Percentiles rank a stretch among this genome's conserved stretches.
phyloP scores from a whole-genome alignment of 1,140 invertebrate species.

The Colletes gigas region DNA sequence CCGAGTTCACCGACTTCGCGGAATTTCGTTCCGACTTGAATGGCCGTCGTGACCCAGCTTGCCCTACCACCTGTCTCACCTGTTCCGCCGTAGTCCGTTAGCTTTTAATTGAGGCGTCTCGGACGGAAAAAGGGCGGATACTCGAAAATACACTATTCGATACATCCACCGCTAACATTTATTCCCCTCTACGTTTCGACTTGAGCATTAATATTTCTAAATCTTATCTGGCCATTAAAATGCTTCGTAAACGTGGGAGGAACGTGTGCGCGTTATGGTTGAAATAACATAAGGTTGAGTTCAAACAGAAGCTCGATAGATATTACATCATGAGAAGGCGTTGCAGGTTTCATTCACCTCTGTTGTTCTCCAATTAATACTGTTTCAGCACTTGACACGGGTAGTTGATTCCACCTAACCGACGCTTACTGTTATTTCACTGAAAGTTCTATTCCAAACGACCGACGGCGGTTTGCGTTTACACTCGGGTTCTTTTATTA shows the following conservation, averaged over 20 bases:
- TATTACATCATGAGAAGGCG: not conserved
- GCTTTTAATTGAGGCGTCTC: not conserved
- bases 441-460: not conserved
- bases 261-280: not conserved
- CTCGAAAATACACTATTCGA: no score
- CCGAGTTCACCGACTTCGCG: slow-evolving; percentile 50
- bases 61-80: slow-evolving; percentile 52
- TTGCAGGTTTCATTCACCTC: not conserved
- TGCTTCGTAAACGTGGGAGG: no score
- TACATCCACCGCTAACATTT: no score
- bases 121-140: no score
- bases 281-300: no score
- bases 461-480: not conserved
- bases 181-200: no score
- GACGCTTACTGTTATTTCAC: not conserved
- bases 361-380: not conserved
- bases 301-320: not conserved
- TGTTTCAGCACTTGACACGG: not conserved
- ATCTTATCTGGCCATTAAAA: not conserved
- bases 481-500: not conserved
- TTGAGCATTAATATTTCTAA: no score
- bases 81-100: slow-evolving; percentile 11
- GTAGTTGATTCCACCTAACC: not conserved
- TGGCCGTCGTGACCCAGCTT: slow-evolving; percentile 59
- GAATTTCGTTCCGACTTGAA: slow-evolving; percentile 65